phyloP scores from a whole-genome alignment of 2,113 vertebrate genomes.

The Oceanites oceanicus region DNA sequence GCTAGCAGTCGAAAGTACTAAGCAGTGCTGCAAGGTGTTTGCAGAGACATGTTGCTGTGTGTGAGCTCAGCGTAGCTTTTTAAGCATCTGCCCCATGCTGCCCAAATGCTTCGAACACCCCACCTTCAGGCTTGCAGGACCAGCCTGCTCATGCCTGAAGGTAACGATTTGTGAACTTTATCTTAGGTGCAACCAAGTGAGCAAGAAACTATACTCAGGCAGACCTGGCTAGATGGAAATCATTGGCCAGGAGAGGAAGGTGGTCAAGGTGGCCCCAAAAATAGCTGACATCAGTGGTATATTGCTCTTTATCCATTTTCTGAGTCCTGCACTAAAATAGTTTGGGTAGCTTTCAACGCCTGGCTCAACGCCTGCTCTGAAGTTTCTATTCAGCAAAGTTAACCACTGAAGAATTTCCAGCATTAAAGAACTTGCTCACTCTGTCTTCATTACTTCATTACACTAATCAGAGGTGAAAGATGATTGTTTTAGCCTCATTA shows the following conservation, averaged over 20 bases:
- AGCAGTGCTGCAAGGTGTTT: not conserved
- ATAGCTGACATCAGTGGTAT: not conserved
- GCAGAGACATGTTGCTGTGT: rapidly evolving
- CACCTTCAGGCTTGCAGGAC: not conserved
- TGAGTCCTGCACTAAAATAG: not conserved
- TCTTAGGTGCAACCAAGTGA: not conserved
- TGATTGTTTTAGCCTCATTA: not conserved
- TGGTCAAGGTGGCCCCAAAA: not conserved
- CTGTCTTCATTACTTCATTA: not conserved
- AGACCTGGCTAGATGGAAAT: not conserved
- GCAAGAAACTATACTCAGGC: not conserved
- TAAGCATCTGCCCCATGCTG: not conserved
- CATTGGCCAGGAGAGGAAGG: not conserved
- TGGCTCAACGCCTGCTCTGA: not conserved
- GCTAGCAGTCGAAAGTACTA: not conserved
- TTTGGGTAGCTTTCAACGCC: not conserved
- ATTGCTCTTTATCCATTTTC: not conserved
- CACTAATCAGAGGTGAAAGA: not conserved
- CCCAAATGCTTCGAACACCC: not conserved
- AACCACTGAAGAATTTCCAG: not conserved
- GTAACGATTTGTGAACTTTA: not conserved
- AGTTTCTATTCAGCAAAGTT: not conserved
- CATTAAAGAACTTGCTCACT: not conserved
- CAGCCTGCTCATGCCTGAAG: not conserved
- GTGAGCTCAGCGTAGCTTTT: not conserved